Conservation (phyloP, 2,113 vertebrate genomes). For the Cochlearius cochlearius region DNA sequence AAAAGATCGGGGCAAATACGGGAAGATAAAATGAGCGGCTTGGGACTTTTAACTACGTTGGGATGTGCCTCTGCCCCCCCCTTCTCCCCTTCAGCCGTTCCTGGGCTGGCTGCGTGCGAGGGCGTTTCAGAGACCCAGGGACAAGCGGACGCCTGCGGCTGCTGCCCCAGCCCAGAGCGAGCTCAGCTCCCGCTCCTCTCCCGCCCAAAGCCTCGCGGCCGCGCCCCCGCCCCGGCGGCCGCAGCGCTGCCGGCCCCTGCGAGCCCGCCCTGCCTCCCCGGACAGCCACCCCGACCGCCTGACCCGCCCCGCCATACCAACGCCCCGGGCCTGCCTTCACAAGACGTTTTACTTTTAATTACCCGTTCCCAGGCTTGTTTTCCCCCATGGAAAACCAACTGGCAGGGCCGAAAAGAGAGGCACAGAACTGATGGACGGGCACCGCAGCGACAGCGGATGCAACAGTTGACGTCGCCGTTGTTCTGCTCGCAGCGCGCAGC, state of each 20-base stretch:
- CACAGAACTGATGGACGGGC: background rate
- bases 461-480: background rate
- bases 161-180: background rate
- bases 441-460: background rate
- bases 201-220: background rate
- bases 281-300: background rate
- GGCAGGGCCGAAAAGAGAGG: background rate
- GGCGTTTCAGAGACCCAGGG: background rate
- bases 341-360: background rate
- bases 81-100: background rate
- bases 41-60: background rate
- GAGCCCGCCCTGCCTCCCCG: no score
- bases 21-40: background rate
- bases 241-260: background rate
- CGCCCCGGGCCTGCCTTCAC: background rate
- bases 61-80: background rate
- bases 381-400: background rate
- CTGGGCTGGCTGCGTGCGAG: background rate
- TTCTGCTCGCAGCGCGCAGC: background rate
- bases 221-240: fast-evolving
- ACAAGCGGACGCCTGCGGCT: background rate
- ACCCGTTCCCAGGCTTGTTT: background rate
- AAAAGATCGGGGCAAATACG: background rate
- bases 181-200: no score
- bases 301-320: background rate